These are phyloP conservation scores for Drosophila sulfurigaster DNA, from an alignment of 1,140 invertebrate species.

Conservation along the genomic window DNA sequence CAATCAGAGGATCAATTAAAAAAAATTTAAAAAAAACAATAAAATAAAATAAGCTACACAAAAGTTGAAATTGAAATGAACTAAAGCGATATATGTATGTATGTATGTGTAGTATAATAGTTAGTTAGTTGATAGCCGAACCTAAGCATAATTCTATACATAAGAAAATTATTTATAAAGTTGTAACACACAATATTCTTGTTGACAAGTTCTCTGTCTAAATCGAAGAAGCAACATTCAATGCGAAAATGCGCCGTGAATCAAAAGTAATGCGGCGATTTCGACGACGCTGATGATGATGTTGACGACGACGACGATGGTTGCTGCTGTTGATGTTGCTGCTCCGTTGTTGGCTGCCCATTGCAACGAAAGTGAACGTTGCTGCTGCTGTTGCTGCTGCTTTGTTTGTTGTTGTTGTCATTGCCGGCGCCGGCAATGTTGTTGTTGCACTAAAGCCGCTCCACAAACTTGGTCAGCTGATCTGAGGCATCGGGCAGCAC, in stretches of 20 bases:
- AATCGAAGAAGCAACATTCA: not conserved
- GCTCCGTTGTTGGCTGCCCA: conserved; percentile 16
- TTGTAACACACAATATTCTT: not conserved
- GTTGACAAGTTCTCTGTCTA: not conserved
- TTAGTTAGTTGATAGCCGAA: conserved; percentile 18
- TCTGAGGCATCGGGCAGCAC: conserved; percentile 94
- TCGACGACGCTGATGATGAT: conserved; percentile 1
- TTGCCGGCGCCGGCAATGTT: conserved; percentile 9
- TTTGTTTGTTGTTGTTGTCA: conserved; percentile 25
- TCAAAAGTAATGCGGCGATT: conserved; percentile 56
- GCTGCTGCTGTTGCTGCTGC: conserved; percentile 24
- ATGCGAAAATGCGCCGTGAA: conserved; percentile 4
- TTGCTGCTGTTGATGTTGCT: no score
- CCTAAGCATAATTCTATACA: conserved; percentile 17
- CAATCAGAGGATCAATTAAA: conserved; percentile 4
- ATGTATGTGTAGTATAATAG: not conserved
- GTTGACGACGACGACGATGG: conserved; percentile 15
- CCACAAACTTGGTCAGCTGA: conserved; percentile 96
- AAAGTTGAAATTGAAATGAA: not conserved
- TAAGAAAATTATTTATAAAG: conserved; percentile 20
- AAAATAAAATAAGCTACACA: conserved; percentile 24
- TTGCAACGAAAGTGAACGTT: conserved; percentile 37
- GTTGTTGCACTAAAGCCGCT: conserved; percentile 89
- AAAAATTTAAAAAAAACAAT: no score
- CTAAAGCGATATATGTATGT: not conserved